Evolutionary conservation across 2,797 vertebrate species (phyloP).

Genomic region (Crocidura indochinensis): DNA sequence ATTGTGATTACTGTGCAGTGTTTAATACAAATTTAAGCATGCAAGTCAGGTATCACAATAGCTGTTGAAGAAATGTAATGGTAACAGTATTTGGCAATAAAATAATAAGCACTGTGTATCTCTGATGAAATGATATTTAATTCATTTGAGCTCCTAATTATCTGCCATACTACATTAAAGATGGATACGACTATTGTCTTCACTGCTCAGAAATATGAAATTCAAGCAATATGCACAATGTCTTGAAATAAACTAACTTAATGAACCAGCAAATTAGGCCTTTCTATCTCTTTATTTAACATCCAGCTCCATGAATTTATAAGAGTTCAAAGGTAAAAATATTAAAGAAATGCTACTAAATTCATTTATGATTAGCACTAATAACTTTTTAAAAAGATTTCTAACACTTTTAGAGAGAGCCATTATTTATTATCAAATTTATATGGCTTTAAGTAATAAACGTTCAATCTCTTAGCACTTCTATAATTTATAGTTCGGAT

Average conservation of each 20-base stretch:
- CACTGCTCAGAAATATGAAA: conserved; percentile 88
- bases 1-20: not conserved
- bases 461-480: conserved; percentile 80
- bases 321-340: conserved; percentile 88
- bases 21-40: conserved; percentile 83
- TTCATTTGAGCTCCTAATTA: conserved; percentile 90
- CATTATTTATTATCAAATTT: conserved; percentile 89
- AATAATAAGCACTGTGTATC: conserved; percentile 88
- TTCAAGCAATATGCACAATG: conserved; percentile 87
- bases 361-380: conserved; percentile 89
- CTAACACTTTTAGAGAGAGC: conserved; percentile 84
- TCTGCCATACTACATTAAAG: conserved; percentile 89
- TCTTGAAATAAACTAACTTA: conserved; percentile 90
- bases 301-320: conserved; percentile 89
- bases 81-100: conserved; percentile 89
- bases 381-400: conserved; percentile 88
- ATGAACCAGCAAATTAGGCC: conserved; percentile 92
- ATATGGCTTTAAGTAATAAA: conserved; percentile 86
- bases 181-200: conserved; percentile 87
- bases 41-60: conserved; percentile 81
- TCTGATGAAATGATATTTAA: conserved; percentile 89
- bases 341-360: conserved; percentile 87
- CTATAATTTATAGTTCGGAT: conserved; percentile 83
- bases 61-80: conserved; percentile 83
- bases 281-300: conserved; percentile 93